Evolutionary conservation across 2,113 vertebrate species (phyloP).

Genomic region (Perca schrenkii): DNA sequence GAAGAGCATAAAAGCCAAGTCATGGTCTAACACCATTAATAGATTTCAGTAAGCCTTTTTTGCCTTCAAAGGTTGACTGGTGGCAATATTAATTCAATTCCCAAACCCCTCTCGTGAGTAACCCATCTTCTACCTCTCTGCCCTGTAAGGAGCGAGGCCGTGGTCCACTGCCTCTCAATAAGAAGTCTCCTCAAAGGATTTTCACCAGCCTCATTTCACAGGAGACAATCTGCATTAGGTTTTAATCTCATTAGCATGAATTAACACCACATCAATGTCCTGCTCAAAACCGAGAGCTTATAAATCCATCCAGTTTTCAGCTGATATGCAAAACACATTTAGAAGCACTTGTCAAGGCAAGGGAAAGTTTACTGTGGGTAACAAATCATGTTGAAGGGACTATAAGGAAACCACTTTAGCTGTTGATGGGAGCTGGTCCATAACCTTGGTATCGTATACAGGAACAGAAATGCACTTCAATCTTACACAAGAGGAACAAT

Average conservation of each 20-base stretch:
- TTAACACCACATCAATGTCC: conserved; percentile 61
- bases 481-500: conserved; percentile 47
- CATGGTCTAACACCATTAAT: conserved; percentile 77
- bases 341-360: conserved; percentile 25
- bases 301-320: conserved; percentile 41
- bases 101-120: conserved; percentile 34
- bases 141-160: conserved; percentile 38
- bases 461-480: conserved; percentile 38
- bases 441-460: conserved; percentile 43
- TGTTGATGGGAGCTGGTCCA: conserved; percentile 27
- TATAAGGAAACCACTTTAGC: conserved; percentile 31
- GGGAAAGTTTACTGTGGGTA: conserved; percentile 17
- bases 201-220: conserved; percentile 50
- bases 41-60: conserved; percentile 72
- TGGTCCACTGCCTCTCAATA: conserved; percentile 53
- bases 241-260: conserved; percentile 72
- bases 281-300: conserved; percentile 37
- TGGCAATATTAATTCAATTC: conserved; percentile 76
- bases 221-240: conserved; percentile 63
- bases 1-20: conserved; percentile 69
- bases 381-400: conserved; percentile 37
- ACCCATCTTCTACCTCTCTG: conserved; percentile 38
- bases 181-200: conserved; percentile 54
- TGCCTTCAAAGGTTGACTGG: conserved; percentile 66
- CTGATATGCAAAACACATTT: conserved; percentile 45